Conservation (phyloP, 2,797 vertebrate species). For the Chiroxiphia lanceolata region DNA sequence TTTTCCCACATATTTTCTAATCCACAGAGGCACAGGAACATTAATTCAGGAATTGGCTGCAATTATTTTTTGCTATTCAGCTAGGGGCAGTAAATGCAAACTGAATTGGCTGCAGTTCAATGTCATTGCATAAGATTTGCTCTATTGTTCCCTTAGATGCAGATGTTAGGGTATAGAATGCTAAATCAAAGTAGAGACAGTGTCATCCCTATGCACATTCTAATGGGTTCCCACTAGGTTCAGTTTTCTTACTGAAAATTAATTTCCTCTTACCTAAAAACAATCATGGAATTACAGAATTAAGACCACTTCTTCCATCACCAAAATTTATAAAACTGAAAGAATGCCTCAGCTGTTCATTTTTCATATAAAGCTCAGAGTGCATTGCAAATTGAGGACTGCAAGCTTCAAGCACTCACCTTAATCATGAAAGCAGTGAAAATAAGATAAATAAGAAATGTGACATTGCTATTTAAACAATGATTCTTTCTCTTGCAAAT, state of each 20-base stretch:
- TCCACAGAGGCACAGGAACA: constrained; percentile 29
- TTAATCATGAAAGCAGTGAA: constrained; percentile 30
- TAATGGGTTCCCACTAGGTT: not conserved
- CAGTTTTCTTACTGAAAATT: constrained; percentile 25
- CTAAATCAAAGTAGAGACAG: constrained; percentile 44
- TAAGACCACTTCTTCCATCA: constrained; percentile 11
- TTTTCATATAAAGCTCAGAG: not conserved
- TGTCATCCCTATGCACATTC: constrained; percentile 6
- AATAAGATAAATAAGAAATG: constrained; percentile 56
- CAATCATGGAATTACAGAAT: constrained; percentile 6
- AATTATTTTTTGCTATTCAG: constrained; percentile 57
- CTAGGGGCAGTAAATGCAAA: constrained; percentile 50
- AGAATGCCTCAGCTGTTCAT: not conserved
- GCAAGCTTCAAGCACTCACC: constrained; percentile 24
- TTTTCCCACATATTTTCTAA: constrained; percentile 54
- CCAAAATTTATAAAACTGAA: not conserved
- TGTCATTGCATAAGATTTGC: constrained; percentile 45
- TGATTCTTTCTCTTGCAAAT: constrained; percentile 45
- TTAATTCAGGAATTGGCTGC: constrained; percentile 55
- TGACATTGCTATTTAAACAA: constrained; percentile 59
- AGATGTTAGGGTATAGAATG: constrained; percentile 40
- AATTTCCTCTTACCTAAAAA: constrained; percentile 44
- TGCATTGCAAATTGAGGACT: not conserved
- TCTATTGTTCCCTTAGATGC: constrained; percentile 51
- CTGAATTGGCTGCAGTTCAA: constrained; percentile 40